Evolutionary conservation across 2,797 vertebrate species (phyloP).

Genomic region (Sebastes itinus): DNA sequence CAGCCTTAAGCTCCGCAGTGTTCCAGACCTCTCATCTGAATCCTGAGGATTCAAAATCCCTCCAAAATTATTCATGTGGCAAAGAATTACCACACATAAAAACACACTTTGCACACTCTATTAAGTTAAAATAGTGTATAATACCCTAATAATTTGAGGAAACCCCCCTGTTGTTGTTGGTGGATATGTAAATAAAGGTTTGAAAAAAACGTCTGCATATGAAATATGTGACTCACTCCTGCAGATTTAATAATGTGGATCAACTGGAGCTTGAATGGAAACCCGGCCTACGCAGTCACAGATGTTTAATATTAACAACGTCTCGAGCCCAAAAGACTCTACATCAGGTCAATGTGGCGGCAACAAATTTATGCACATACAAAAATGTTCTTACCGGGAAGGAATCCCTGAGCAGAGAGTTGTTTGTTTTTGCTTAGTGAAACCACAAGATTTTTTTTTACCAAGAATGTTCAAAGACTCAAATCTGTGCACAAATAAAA

Average conservation of each 20-base stretch:
- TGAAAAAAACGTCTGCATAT: constrained; percentile 3
- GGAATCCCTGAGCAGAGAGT: not conserved
- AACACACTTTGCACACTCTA: not conserved
- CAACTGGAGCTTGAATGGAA: constrained; percentile 43
- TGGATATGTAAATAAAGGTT: constrained; percentile 36
- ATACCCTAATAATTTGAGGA: not conserved
- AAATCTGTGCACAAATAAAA: constrained; percentile 24
- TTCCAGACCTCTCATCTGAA: constrained; percentile 36
- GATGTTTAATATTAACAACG: constrained; percentile 28
- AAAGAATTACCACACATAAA: not conserved
- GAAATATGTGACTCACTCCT: constrained; percentile 46
- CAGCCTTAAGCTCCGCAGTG: constrained; percentile 45
- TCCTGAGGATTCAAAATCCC: constrained; percentile 24
- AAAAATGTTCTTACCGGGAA: constrained; percentile 2
- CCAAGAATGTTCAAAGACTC: not conserved
- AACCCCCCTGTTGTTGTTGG: constrained; percentile 25
- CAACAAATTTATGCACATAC: not conserved
- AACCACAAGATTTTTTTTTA: not conserved
- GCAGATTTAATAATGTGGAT: constrained; percentile 49
- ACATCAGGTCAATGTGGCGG: constrained; percentile 25
- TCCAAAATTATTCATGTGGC: constrained; percentile 11
- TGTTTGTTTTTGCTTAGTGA: constrained; percentile 5
- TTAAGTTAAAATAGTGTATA: not conserved
- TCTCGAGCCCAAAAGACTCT: constrained; percentile 10
- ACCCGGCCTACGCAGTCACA: constrained; percentile 17